A percentile compares a stretch with the other conserved stretches of the same genome.
phyloP scores from a whole-genome alignment of 2,888 invertebrate species.

The Metallyticus violacea region DNA sequence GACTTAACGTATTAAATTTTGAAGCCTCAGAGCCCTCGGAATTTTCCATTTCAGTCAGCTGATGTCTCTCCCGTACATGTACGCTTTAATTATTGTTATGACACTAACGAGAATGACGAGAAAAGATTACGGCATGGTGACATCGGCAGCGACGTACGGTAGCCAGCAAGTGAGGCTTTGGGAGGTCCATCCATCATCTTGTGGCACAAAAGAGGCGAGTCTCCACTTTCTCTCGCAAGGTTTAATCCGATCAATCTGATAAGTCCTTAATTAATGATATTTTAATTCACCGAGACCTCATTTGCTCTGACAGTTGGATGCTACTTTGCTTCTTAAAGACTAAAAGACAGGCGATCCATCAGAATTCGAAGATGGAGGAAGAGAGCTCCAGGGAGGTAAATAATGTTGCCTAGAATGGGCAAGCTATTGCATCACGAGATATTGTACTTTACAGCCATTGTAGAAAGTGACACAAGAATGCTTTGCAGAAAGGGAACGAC shows the following conservation, averaged over 20 bases:
- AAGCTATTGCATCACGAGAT: neutral
- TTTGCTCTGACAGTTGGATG: conserved; percentile 5
- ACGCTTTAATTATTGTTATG: neutral
- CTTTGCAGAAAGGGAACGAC: neutral
- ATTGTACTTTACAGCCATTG: neutral
- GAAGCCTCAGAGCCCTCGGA: neutral
- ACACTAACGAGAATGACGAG: neutral
- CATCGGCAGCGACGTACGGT: neutral
- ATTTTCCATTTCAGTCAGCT: neutral
- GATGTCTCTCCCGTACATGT: neutral
- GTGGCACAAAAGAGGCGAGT: neutral
- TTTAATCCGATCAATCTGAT: neutral
- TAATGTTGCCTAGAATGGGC: neutral
- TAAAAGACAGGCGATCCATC: conserved; percentile 8
- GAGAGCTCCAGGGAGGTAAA: neutral
- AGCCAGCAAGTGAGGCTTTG: neutral
- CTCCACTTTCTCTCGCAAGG: neutral
- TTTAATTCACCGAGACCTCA: conserved; percentile 1
- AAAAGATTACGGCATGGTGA: neutral
- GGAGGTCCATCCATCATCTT: neutral
- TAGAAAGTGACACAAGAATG: neutral
- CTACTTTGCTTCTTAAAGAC: neutral
- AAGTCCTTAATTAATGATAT: conserved; percentile 4
- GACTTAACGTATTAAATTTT: neutral
- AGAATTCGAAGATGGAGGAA: neutral